phyloP scores from a whole-genome alignment of 2,113 vertebrate species.

The Myrmecobius fasciatus region DNA sequence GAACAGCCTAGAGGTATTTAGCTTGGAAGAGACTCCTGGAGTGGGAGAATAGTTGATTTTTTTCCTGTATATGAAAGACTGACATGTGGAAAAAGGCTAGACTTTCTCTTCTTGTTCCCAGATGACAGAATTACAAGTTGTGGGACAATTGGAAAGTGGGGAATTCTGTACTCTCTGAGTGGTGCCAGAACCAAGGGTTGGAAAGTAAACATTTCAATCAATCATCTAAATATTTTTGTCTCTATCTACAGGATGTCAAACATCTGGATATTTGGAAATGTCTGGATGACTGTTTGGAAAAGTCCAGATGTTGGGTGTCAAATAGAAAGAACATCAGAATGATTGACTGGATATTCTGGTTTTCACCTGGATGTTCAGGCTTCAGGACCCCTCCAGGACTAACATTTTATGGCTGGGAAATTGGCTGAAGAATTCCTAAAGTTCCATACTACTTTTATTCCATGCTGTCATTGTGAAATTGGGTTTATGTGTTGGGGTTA shows the following conservation, averaged over 20 bases:
- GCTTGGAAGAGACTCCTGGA: not conserved
- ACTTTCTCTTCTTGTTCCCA: not conserved
- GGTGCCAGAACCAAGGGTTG: not conserved
- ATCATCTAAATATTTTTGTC: not conserved
- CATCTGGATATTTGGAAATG: conserved; percentile 21
- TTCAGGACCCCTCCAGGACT: not conserved
- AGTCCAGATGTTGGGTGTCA: conserved; percentile 5
- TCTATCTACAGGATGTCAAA: conserved; percentile 11
- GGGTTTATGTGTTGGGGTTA: not conserved
- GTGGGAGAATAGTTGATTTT: not conserved
- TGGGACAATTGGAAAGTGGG: conserved; percentile 26
- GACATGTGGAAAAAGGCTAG: not conserved
- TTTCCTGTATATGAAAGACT: not conserved
- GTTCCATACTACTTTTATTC: not conserved
- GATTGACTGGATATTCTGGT: not conserved
- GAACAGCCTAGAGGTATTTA: not conserved
- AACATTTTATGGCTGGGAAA: not conserved
- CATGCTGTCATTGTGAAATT: not conserved
- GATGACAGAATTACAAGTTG: not conserved
- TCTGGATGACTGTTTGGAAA: conserved; percentile 9
- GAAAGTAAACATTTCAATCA: not conserved
- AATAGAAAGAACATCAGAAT: not conserved
- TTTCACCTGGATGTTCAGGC: conserved; percentile 34
- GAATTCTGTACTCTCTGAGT: not conserved
- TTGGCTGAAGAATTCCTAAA: not conserved